phyloP scores from a whole-genome alignment of 2,888 invertebrate species.

The Athetis lepigone region DNA sequence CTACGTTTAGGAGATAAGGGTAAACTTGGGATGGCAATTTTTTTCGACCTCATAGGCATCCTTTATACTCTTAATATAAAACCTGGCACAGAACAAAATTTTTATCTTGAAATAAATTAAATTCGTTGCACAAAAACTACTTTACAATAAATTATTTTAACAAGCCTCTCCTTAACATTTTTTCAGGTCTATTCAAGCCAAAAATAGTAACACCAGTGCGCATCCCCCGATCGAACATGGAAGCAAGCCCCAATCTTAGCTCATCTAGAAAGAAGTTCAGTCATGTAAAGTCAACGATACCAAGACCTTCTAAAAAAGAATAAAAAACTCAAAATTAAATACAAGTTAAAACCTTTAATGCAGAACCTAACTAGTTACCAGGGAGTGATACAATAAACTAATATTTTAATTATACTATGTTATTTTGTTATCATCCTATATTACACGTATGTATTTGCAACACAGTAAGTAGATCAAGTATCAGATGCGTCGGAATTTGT shows the following conservation, averaged over 20 bases:
- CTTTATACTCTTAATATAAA: too few species aligned
- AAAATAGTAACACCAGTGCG: slow-evolving; percentile 77
- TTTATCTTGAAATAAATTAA: too few species aligned
- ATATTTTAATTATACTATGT: slow-evolving; percentile 48
- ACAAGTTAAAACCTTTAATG: slow-evolving; percentile 47
- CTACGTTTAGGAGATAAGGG: too few species aligned
- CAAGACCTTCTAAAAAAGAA: slow-evolving; percentile 79
- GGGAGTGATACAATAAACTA: slow-evolving; percentile 60
- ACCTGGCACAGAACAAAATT: too few species aligned
- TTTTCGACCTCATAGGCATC: too few species aligned
- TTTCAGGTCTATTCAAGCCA: slow-evolving; percentile 78
- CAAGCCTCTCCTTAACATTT: slow-evolving; percentile 43
- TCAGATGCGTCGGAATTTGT: slow-evolving; percentile 76
- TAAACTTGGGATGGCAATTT: too few species aligned
- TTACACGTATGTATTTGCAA: slow-evolving; percentile 24
- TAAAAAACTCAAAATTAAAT: slow-evolving; percentile 52
- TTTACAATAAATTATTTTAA: too few species aligned
- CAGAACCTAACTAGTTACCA: slow-evolving; percentile 48
- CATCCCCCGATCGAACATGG: slow-evolving; percentile 64
- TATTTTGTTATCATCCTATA: slow-evolving; percentile 50
- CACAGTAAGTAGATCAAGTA: slow-evolving; percentile 44
- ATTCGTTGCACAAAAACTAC: too few species aligned
- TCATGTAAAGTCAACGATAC: slow-evolving; percentile 86
- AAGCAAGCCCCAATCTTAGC: slow-evolving; percentile 76
- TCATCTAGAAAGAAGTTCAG: slow-evolving; percentile 81